Conservation (phyloP, 2,797 vertebrate genomes). For the Rhynchotus rufescens region DNA sequence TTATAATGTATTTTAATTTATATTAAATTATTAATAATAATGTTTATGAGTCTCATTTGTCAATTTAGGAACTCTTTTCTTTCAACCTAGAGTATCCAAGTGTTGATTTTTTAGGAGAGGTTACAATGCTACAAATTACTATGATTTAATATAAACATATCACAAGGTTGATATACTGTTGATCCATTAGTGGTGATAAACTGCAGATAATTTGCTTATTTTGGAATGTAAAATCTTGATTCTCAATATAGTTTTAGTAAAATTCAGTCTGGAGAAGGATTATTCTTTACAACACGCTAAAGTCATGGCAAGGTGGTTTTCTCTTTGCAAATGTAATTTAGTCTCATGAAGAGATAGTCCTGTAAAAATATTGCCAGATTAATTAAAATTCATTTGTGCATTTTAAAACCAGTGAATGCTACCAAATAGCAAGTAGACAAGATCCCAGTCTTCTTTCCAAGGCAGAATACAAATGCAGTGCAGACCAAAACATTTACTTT, state of each 20-base stretch:
- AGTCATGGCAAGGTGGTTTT: conserved; percentile 66
- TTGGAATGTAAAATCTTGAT: conserved; percentile 61
- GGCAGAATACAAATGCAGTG: not conserved
- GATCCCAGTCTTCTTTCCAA: not conserved
- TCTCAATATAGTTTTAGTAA: conserved; percentile 30
- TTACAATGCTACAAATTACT: conserved; percentile 18
- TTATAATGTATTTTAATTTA: not conserved
- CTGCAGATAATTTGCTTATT: conserved; percentile 54
- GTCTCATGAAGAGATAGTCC: conserved; percentile 70
- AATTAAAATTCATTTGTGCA: conserved; percentile 78
- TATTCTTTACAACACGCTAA: conserved; percentile 60
- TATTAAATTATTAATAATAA: not conserved
- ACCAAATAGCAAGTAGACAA: conserved; percentile 1
- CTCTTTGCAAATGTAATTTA: conserved; percentile 71
- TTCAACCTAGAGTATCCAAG: not conserved
- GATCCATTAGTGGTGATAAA: conserved; percentile 9
- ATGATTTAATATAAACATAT: not conserved
- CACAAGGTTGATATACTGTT: conserved; percentile 23
- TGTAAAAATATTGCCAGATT: conserved; percentile 77
- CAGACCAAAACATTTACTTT: not conserved
- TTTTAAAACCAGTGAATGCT: conserved; percentile 66
- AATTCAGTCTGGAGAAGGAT: conserved; percentile 54
- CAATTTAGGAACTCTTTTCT: not conserved
- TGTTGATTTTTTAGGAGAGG: not conserved
- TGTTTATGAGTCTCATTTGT: not conserved